Evolutionary conservation across 2,797 vertebrate genomes (phyloP).

Genomic region (Zalophus californianus): DNA sequence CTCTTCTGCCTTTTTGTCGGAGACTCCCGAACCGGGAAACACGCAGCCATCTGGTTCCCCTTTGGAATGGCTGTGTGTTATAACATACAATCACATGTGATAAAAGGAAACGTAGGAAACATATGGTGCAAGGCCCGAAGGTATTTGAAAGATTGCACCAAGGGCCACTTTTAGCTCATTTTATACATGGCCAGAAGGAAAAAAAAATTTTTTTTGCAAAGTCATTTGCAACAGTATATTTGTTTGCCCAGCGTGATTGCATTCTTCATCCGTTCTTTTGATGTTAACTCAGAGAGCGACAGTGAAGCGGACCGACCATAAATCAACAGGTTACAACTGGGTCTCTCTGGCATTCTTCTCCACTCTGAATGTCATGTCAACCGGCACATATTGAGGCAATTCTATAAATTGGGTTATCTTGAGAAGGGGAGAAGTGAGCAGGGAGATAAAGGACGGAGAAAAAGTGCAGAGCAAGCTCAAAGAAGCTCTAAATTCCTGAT

Average conservation of each 20-base stretch:
- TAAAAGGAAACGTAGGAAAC: constrained; percentile 75
- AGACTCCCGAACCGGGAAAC: constrained; percentile 58
- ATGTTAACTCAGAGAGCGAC: constrained; percentile 79
- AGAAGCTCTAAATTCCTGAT: constrained; percentile 64
- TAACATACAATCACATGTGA: constrained; percentile 75
- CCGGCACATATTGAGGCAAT: constrained; percentile 73
- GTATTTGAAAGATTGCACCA: constrained; percentile 75
- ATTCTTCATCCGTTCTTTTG: constrained; percentile 71
- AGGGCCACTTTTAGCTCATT: constrained; percentile 74
- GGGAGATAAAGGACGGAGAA: constrained; percentile 20
- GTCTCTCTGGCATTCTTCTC: constrained; percentile 68
- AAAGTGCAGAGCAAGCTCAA: background rate
- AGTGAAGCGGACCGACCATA: constrained; percentile 43
- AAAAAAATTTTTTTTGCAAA: constrained; percentile 56
- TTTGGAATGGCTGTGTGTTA: constrained; percentile 70
- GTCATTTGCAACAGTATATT: constrained; percentile 74
- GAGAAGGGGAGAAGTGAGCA: constrained; percentile 48
- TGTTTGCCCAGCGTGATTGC: constrained; percentile 69
- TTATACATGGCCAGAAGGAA: constrained; percentile 41
- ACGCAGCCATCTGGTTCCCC: constrained; percentile 75
- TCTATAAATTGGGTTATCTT: constrained; percentile 70
- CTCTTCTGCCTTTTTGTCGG: constrained; percentile 35
- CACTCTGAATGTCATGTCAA: constrained; percentile 42
- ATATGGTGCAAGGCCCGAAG: constrained; percentile 66
- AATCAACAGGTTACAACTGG: constrained; percentile 67